Percentiles rank a stretch among this genome's conserved stretches.
phyloP scores from a whole-genome alignment of 2,797 vertebrate species.

The Glossophaga mutica region DNA sequence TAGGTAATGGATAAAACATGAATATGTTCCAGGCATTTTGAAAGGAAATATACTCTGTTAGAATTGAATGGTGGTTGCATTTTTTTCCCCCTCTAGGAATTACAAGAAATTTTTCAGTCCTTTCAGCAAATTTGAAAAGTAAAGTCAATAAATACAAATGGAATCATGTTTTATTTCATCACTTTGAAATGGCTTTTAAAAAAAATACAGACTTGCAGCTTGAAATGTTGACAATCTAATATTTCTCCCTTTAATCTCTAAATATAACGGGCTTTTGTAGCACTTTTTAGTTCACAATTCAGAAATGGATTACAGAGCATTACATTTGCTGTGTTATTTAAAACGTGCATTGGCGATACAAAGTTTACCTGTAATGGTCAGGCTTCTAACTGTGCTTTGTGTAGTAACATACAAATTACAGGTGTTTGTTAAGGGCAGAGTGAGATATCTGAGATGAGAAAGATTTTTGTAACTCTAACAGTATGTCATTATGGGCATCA shows the following conservation, averaged over 20 bases:
- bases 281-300: not conserved
- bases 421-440: not conserved
- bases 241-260: not conserved
- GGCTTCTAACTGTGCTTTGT: not conserved
- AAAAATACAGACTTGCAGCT: not conserved
- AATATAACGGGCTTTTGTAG: not conserved
- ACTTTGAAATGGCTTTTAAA: not conserved
- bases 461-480: not conserved
- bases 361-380: not conserved
- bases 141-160: not conserved
- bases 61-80: not conserved
- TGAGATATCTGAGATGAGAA: not conserved
- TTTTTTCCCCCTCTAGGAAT: not conserved
- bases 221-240: not conserved
- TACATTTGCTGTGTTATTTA: constrained; percentile 13
- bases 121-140: constrained; percentile 39
- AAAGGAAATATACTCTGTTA: not conserved
- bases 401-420: not conserved
- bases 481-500: not conserved
- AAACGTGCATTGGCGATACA: not conserved
- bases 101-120: not conserved
- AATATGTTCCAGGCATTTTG: not conserved
- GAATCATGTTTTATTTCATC: constrained; percentile 20
- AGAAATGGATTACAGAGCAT: not conserved
- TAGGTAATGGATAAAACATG: not conserved